Base-by-base conservation (phyloP, 92 coral and sea anemone genomes). In the Palythoa caribaeorum region DNA sequence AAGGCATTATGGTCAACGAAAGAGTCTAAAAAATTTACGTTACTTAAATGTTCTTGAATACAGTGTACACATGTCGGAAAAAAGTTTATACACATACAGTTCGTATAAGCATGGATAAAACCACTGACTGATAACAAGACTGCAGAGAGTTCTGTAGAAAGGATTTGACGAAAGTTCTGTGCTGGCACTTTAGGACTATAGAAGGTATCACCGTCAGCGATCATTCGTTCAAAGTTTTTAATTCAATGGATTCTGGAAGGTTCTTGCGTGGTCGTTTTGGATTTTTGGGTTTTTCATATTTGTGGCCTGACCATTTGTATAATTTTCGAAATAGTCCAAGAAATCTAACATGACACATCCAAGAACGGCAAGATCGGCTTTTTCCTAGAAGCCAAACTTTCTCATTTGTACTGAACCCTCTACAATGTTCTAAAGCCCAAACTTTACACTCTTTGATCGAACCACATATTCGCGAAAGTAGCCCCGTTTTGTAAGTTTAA, bases 401-500 rank as follows among this genome's bases (percentile, higher is more conserved):
- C 12, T 52, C 55, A 52, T 52, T 52, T 52, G 55, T 1, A 52
- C 9, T 52, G 12, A 52, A 52, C 7, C 55, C 55, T 52, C 55
- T 6, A 52, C 55, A 52, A 52, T 52, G 55, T 52, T 52, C 1
- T 52, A 52, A 11, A 52, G 94, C 92, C 94, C 90, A 89, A 83
- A 40, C 7, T 73, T 91, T 91, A 37, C 92, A 88, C 15, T 38
- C 47, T 17, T 60, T 51, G 3, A 91, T 80, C 3, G 87, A 79
- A 14, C 65, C 50, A 2, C 89, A 74, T 92, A 92, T 89, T 62
- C 54, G 66, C 2, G 92, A 35, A 8, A 55, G 12, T 2, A 89
- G n/a, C 0, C 88, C 87, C 4, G 94, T 92, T 15, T 76, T 21
- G 48, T 84, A 89, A 19, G 83, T 75, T 54, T 79, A 89, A 81